These are phyloP conservation scores for Corythornis vintsioides DNA, from an alignment of 2,113 vertebrate species.

Conservation along the genomic window DNA sequence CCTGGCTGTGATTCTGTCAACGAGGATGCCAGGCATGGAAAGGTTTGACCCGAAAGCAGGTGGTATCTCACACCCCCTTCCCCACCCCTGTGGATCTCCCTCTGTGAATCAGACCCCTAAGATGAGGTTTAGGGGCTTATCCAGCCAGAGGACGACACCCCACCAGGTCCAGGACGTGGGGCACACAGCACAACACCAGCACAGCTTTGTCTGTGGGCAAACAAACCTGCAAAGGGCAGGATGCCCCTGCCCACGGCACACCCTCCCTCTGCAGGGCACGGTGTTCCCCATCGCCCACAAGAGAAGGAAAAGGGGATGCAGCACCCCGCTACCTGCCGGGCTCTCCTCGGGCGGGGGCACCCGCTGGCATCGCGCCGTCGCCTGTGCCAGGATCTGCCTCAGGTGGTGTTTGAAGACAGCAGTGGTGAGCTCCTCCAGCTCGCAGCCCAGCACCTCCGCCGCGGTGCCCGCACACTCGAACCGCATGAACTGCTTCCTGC, in stretches of 20 bases:
- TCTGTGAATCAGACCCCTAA: too few species aligned
- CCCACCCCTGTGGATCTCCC: too few species aligned
- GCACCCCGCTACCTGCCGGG: not conserved
- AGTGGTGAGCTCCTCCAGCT: conserved; percentile 87
- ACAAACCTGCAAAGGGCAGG: rapidly evolving
- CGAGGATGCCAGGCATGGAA: too few species aligned
- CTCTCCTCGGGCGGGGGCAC: conserved; percentile 45
- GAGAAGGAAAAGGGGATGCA: rapidly evolving
- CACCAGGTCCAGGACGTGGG: too few species aligned
- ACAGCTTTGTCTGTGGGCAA: rapidly evolving
- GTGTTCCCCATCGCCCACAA: not conserved
- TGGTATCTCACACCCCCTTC: too few species aligned
- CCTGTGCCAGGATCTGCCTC: conserved; percentile 85
- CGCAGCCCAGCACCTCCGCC: conserved; percentile 85
- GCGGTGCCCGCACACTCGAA: conserved; percentile 86
- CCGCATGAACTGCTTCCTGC: conserved; percentile 91
- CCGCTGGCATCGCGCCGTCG: conserved; percentile 52
- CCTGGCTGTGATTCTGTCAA: too few species aligned
- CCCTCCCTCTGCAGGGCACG: too few species aligned
- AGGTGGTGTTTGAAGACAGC: conserved; percentile 97
- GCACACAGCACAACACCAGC: rapidly evolving
- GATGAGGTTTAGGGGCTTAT: too few species aligned
- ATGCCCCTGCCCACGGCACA: not conserved
- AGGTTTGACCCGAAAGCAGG: too few species aligned
- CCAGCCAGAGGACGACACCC: too few species aligned